Evolutionary conservation across 64 coral and sea anemone genomes (phyloP).

Genomic region (Astreopora myriophthalma): DNA sequence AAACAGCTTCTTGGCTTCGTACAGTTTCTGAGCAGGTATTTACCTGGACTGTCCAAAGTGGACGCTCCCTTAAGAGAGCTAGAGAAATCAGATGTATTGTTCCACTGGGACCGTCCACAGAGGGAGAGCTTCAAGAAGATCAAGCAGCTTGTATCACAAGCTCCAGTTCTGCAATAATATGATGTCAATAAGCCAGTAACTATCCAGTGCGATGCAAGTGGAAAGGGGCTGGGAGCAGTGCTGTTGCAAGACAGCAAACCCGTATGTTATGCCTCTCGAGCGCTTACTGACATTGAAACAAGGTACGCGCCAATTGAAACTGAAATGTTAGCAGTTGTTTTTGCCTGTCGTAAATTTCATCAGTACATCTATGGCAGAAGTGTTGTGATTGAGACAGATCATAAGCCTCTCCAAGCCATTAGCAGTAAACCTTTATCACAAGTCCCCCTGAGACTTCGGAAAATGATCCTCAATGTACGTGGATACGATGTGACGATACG

Average conservation of each 20-base stretch:
- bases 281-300: background rate
- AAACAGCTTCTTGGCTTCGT: slow-evolving; percentile 25
- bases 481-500: too few relatives aligned
- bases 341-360: background rate
- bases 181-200: slow-evolving; percentile 3
- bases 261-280: background rate
- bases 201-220: background rate
- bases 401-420: too few relatives aligned
- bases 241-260: background rate
- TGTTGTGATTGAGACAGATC: background rate
- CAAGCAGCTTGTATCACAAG: background rate
- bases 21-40: too few relatives aligned
- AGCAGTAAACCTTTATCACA: too few relatives aligned
- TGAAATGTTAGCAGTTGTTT: background rate
- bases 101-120: slow-evolving; percentile 4
- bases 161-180: slow-evolving; percentile 24
- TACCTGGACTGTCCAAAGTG: too few relatives aligned
- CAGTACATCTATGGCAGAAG: background rate
- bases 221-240: slow-evolving; percentile 1
- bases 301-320: background rate
- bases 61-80: too few relatives aligned
- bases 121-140: slow-evolving; percentile 3
- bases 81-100: background rate
- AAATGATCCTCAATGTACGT: background rate
- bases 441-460: too few relatives aligned